These are phyloP conservation scores for Chaetura pelagica DNA, from an alignment of 2,113 vertebrate species.

Conservation along the genomic window DNA sequence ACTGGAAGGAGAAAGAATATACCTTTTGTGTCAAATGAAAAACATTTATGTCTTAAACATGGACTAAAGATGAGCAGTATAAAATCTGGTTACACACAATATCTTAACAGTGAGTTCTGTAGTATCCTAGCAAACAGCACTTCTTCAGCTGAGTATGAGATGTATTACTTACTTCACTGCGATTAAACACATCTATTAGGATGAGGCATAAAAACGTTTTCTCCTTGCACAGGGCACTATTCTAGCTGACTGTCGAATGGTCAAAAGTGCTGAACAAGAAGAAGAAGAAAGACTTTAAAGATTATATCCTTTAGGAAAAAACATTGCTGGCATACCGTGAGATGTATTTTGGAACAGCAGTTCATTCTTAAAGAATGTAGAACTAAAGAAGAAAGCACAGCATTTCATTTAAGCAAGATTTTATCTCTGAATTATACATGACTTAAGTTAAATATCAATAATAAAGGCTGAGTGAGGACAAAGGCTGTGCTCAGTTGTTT, in stretches of 20 bases:
- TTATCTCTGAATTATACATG: background rate
- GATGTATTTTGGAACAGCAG: background rate
- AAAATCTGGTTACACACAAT: conserved; percentile 22
- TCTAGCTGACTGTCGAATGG: background rate
- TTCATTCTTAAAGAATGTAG: background rate
- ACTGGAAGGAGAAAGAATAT: background rate
- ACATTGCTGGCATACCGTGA: background rate
- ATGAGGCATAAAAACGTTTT: background rate
- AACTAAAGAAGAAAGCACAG: background rate
- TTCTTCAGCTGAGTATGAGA: background rate
- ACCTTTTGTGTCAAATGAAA: background rate
- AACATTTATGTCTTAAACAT: background rate
- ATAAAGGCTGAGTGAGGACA: background rate
- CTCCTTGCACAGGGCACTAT: background rate
- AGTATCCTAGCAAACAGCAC: background rate
- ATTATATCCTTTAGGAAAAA: background rate
- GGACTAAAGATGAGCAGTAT: background rate
- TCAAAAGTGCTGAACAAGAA: conserved; percentile 11
- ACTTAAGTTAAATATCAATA: background rate
- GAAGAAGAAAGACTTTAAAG: background rate
- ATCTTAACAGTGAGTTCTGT: background rate
- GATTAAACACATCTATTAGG: conserved; percentile 10
- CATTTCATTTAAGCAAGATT: background rate
- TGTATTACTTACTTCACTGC: background rate
- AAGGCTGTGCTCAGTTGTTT: background rate